phyloP scores from a whole-genome alignment of 2,113 vertebrate species.

The Xenopus tropicalis region DNA sequence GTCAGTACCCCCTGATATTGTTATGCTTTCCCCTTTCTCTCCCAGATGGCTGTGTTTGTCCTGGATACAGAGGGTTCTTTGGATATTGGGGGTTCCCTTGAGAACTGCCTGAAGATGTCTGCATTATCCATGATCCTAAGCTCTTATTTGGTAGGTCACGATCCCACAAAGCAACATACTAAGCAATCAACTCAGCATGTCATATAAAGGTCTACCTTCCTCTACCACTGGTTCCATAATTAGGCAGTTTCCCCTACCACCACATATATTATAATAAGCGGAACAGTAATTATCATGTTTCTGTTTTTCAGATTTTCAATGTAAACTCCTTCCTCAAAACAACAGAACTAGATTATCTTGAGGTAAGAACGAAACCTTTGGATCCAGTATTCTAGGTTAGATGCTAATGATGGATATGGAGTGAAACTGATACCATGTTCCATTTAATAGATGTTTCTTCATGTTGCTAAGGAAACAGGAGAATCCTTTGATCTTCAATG shows the following conservation, averaged over 20 bases:
- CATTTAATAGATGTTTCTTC: slow-evolving; percentile 24
- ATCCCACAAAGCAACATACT: too few relatives aligned
- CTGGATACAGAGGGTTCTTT: slow-evolving; percentile 55
- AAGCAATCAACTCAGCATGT: too few relatives aligned
- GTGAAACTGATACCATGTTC: too few relatives aligned
- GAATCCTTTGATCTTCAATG: slow-evolving; percentile 17
- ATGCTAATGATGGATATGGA: too few relatives aligned
- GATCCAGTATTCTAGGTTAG: too few relatives aligned
- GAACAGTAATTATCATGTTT: neutral
- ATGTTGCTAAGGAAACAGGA: slow-evolving; percentile 13
- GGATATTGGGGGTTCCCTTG: slow-evolving; percentile 46
- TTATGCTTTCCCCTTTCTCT: too few relatives aligned
- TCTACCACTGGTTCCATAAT: too few relatives aligned
- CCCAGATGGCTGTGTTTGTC: slow-evolving; percentile 57
- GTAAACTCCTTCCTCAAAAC: slow-evolving; percentile 10
- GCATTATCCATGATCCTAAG: slow-evolving; percentile 55
- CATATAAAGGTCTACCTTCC: too few relatives aligned
- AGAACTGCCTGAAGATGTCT: slow-evolving; percentile 50
- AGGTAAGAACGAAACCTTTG: slow-evolving; percentile 9
- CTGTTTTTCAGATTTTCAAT: slow-evolving; percentile 26
- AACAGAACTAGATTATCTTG: slow-evolving; percentile 36
- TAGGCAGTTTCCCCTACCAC: too few relatives aligned
- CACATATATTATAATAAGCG: too few relatives aligned
- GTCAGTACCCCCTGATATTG: too few relatives aligned
- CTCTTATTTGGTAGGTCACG: slow-evolving; percentile 52